Conservation (phyloP, 2,113 vertebrate genomes). For the Toxotes chatareus region DNA sequence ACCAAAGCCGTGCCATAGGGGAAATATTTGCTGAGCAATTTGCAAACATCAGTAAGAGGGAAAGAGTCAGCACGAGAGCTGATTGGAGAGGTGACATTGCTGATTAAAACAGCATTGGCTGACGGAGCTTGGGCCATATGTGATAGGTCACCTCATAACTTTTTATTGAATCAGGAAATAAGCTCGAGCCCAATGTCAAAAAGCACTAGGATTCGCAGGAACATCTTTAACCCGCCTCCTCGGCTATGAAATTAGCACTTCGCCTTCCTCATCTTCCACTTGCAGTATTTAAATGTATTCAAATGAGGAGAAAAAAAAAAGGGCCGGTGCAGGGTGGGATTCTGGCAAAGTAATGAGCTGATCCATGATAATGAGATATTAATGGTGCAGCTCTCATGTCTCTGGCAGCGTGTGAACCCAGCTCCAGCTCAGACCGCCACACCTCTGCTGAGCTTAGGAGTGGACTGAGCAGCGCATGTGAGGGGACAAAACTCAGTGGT, state of each 20-base stretch:
- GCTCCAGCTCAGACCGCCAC: constrained; percentile 3
- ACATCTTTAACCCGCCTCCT: constrained; percentile 69
- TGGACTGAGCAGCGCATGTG: too few species aligned
- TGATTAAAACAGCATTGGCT: constrained; percentile 55
- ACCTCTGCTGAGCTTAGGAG: constrained; percentile 22
- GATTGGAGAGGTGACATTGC: constrained; percentile 57
- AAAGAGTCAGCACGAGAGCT: constrained; percentile 5
- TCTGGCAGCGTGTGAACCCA: constrained; percentile 33
- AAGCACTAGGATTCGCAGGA: constrained; percentile 32
- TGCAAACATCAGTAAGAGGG: constrained; percentile 50
- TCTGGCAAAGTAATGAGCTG: constrained; percentile 71
- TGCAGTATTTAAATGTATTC: constrained; percentile 77
- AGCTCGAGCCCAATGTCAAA: constrained; percentile 28
- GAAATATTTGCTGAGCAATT: constrained; percentile 66
- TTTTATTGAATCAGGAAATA: constrained; percentile 54
- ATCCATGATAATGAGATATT: constrained; percentile 76
- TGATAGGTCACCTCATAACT: constrained; percentile 52
- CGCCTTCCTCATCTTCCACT: constrained; percentile 31
- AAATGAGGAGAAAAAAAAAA: constrained; percentile 59
- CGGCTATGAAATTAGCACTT: constrained; percentile 63
- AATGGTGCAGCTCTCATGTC: constrained; percentile 44
- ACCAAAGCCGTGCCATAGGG: constrained; percentile 40
- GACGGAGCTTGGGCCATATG: constrained; percentile 27
- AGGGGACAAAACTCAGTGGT: too few species aligned
- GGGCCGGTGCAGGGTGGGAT: constrained; percentile 59